Percentiles rank a stretch among this genome's conserved stretches.
Evolutionary conservation across 2,888 invertebrate genomes (phyloP).

Genomic region (Tenthredo livida): DNA sequence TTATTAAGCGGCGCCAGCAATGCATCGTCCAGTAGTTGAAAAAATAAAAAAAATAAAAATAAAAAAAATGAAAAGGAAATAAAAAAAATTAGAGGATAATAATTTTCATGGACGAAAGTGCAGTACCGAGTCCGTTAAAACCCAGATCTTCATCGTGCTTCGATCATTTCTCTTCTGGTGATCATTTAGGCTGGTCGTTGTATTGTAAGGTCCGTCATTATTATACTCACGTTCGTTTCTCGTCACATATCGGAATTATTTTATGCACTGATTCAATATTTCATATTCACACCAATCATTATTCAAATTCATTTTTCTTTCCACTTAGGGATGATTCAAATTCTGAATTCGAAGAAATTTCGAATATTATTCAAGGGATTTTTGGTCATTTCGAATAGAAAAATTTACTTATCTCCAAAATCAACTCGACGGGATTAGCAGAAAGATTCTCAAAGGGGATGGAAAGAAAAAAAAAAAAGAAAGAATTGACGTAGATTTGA

Average conservation of each 20-base stretch:
- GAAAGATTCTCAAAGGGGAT: no score
- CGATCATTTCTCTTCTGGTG: constrained; percentile 31
- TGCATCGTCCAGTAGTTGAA: constrained; percentile 10
- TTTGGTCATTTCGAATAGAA: no score
- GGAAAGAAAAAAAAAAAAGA: no score
- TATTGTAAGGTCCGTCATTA: not conserved
- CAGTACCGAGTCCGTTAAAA: not conserved
- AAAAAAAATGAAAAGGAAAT: not conserved
- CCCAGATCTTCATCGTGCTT: constrained; percentile 40
- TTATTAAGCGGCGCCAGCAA: constrained; percentile 13
- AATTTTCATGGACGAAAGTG: not conserved
- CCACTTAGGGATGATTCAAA: not conserved
- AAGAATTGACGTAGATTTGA: no score
- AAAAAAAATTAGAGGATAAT: not conserved
- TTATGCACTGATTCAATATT: no score
- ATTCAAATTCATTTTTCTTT: not conserved
- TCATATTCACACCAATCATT: not conserved
- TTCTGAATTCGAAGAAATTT: not conserved
- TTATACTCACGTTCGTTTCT: not conserved
- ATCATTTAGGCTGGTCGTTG: not conserved
- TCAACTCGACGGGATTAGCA: no score
- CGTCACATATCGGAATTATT: not conserved
- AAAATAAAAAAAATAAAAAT: not conserved
- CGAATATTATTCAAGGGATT: not conserved
- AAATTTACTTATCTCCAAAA: no score